A percentile compares a stretch with the other conserved stretches of the same genome.
phyloP scores from a whole-genome alignment of 2,113 vertebrate species.

The Silurus asotus region DNA sequence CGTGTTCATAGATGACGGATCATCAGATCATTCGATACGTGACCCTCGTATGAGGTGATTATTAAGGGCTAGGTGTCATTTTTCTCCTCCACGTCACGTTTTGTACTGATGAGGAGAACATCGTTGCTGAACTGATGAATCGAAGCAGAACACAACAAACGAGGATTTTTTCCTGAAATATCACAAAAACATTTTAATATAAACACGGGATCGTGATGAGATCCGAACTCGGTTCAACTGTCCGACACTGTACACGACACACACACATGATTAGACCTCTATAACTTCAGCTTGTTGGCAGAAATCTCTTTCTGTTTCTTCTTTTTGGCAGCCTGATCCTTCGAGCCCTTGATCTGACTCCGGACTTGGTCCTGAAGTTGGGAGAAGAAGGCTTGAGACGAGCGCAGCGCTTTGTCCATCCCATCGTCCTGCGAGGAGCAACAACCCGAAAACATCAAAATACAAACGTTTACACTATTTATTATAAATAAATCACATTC shows the following conservation, averaged over 20 bases:
- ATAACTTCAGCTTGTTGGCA: constrained; percentile 88
- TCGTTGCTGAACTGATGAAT: neutral
- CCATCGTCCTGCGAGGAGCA: constrained; percentile 82
- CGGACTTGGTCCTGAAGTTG: constrained; percentile 95
- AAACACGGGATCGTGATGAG: constrained; percentile 10
- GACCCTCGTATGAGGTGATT: too few relatives aligned
- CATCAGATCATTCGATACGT: too few relatives aligned
- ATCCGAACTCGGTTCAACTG: neutral
- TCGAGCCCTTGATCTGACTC: constrained; percentile 85
- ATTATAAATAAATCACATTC: neutral
- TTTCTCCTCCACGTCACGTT: too few relatives aligned
- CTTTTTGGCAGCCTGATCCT: constrained; percentile 75
- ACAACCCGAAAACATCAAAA: constrained; percentile 18
- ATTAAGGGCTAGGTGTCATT: too few relatives aligned
- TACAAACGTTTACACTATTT: neutral
- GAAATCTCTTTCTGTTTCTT: constrained; percentile 77
- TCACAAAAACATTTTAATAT: constrained; percentile 38
- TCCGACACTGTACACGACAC: constrained; percentile 43
- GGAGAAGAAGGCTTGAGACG: constrained; percentile 94
- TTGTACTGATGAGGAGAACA: too few relatives aligned
- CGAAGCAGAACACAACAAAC: neutral
- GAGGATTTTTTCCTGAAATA: constrained; percentile 26
- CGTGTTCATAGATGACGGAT: too few relatives aligned
- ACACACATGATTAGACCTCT: constrained; percentile 48
- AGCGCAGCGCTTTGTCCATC: constrained; percentile 89